Conservation (phyloP, 2,113 vertebrate genomes). For the Condylura cristata region DNA sequence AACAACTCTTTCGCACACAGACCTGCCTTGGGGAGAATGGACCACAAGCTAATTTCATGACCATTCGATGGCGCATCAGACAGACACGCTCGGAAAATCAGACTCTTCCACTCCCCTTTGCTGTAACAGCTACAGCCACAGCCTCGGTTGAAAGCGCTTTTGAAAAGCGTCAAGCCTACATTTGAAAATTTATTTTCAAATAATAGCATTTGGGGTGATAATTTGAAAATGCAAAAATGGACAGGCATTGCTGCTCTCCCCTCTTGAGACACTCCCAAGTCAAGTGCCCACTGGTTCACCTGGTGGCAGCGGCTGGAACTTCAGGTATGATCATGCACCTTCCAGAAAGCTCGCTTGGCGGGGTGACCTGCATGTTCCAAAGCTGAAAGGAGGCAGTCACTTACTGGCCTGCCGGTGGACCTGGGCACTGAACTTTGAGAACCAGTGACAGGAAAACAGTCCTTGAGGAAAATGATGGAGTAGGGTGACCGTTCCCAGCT, state of each 20-base stretch:
- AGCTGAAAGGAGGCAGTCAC: neutral
- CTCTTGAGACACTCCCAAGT: neutral
- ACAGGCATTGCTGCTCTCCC: neutral
- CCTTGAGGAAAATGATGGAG: neutral
- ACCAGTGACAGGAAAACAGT: neutral
- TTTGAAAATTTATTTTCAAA: slow-evolving; percentile 1
- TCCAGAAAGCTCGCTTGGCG: slow-evolving; percentile 27
- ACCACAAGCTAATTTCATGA: neutral
- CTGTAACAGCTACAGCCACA: neutral
- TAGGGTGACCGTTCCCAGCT: neutral
- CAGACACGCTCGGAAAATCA: slow-evolving; percentile 9
- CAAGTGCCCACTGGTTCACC: neutral
- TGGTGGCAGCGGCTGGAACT: slow-evolving; percentile 4
- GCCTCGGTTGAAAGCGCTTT: slow-evolving; percentile 11
- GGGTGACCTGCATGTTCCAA: neutral
- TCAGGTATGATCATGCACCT: neutral
- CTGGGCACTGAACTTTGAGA: slow-evolving; percentile 6
- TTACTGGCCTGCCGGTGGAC: neutral
- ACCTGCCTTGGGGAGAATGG: neutral
- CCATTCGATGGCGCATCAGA: neutral
- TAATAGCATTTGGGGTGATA: neutral
- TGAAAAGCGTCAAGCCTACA: neutral
- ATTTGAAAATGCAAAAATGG: neutral
- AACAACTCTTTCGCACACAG: slow-evolving; percentile 5
- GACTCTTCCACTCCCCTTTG: neutral